Conservation (phyloP, 2,113 vertebrate genomes). For the Bos javanicus region DNA sequence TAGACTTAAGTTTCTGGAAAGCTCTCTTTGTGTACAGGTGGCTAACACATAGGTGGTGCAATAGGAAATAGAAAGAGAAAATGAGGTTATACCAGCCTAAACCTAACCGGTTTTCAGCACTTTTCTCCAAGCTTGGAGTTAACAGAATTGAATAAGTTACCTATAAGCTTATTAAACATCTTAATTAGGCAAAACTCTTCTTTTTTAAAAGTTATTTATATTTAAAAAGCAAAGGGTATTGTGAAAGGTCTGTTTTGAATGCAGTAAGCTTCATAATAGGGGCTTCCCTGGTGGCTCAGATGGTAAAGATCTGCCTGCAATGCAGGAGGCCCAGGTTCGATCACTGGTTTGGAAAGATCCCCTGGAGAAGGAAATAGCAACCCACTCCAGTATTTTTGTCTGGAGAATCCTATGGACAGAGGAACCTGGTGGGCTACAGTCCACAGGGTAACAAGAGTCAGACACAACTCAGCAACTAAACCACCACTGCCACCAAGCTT, state of each 20-base stretch:
- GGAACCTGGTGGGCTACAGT: not conserved
- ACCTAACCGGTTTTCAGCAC: not conserved
- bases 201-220: not conserved
- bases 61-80: not conserved
- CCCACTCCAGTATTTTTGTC: not conserved
- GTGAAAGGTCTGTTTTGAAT: not conserved
- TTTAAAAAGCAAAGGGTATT: not conserved
- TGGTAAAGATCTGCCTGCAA: rapidly evolving
- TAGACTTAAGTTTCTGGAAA: not conserved
- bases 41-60: not conserved
- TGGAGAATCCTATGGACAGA: not conserved
- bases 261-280: not conserved
- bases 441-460: not conserved
- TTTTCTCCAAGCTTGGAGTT: not conserved
- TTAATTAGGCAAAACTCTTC: not conserved
- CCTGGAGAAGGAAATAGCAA: not conserved
- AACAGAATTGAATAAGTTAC: not conserved
- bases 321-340: not conserved
- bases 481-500: not conserved
- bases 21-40: not conserved
- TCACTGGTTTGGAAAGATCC: not conserved
- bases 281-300: not conserved
- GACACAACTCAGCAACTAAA: not conserved
- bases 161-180: not conserved
- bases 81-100: not conserved